Evolutionary conservation across 2,888 invertebrate species (phyloP).

Genomic region (Spilosoma lubricipeda): DNA sequence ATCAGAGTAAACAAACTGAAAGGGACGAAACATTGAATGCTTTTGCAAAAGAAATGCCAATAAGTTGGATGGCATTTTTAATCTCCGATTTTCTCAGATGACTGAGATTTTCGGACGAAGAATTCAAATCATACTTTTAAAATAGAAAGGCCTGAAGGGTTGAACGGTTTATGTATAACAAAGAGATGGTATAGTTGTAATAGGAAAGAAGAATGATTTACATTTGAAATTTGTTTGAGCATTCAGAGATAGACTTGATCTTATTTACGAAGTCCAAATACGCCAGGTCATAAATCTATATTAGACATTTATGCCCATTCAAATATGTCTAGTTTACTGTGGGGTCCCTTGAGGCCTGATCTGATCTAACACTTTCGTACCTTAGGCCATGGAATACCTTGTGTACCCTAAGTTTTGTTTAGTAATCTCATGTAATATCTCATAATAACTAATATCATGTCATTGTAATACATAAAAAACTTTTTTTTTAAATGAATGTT

Average conservation of each 20-base stretch:
- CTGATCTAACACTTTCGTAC: too few relatives aligned
- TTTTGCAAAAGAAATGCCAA: not conserved
- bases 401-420: too few relatives aligned
- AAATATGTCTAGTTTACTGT: not conserved
- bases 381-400: too few relatives aligned
- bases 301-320: not conserved
- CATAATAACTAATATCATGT: too few relatives aligned
- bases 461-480: too few relatives aligned
- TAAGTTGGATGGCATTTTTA: not conserved
- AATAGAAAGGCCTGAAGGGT: not conserved
- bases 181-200: not conserved
- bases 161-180: not conserved
- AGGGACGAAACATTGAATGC: not conserved
- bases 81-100: not conserved
- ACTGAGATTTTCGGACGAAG: not conserved
- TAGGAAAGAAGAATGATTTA: not conserved
- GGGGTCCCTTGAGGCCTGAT: too few relatives aligned
- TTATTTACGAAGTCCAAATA: not conserved
- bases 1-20: not conserved
- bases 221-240: not conserved
- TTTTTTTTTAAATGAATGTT: too few relatives aligned
- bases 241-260: not conserved
- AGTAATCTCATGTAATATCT: too few relatives aligned
- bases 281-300: not conserved
- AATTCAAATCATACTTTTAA: constrained; percentile 4